Percentiles rank a stretch among this genome's conserved stretches.
Evolutionary conservation across 2,888 invertebrate genomes (phyloP).

Genomic region (Parnassius mnemosyne): DNA sequence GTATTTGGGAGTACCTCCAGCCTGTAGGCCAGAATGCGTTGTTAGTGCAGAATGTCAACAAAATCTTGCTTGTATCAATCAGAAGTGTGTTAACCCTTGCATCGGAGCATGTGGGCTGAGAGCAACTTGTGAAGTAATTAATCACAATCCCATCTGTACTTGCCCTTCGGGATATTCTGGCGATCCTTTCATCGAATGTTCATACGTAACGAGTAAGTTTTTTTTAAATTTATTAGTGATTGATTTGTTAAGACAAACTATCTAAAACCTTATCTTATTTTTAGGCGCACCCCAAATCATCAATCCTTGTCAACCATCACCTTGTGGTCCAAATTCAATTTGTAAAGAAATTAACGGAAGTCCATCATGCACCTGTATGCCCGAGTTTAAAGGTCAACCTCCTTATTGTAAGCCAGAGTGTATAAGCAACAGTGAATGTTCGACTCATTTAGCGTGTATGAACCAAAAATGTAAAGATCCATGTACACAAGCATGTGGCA

Average conservation of each 20-base stretch:
- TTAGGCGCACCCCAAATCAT: slow-evolving; percentile 51
- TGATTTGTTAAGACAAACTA: background rate
- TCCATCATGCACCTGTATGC: slow-evolving; percentile 87
- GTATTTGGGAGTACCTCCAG: slow-evolving; percentile 86
- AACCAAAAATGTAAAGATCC: slow-evolving; percentile 88
- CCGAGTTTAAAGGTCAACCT: slow-evolving; percentile 85
- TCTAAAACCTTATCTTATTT: slow-evolving; percentile 31
- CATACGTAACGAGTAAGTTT: slow-evolving; percentile 55
- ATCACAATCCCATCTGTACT: slow-evolving; percentile 87
- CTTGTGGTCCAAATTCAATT: slow-evolving; percentile 89
- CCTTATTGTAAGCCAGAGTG: slow-evolving; percentile 91
- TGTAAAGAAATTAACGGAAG: slow-evolving; percentile 84
- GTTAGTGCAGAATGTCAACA: slow-evolving; percentile 85
- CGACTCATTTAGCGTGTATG: slow-evolving; percentile 85
- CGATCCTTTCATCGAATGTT: slow-evolving; percentile 83
- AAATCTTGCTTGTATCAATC: slow-evolving; percentile 85
- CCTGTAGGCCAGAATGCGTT: slow-evolving; percentile 87
- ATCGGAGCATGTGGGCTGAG: slow-evolving; percentile 84
- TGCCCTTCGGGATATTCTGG: slow-evolving; percentile 85
- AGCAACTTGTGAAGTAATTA: slow-evolving; percentile 83
- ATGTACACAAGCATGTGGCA: slow-evolving; percentile 86
- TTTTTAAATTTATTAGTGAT: background rate
- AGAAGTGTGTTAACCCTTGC: slow-evolving; percentile 88
- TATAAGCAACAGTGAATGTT: slow-evolving; percentile 87
- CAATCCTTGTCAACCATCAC: slow-evolving; percentile 88